Conservation (phyloP, 2,888 invertebrate genomes). For the Athalia circularis region DNA sequence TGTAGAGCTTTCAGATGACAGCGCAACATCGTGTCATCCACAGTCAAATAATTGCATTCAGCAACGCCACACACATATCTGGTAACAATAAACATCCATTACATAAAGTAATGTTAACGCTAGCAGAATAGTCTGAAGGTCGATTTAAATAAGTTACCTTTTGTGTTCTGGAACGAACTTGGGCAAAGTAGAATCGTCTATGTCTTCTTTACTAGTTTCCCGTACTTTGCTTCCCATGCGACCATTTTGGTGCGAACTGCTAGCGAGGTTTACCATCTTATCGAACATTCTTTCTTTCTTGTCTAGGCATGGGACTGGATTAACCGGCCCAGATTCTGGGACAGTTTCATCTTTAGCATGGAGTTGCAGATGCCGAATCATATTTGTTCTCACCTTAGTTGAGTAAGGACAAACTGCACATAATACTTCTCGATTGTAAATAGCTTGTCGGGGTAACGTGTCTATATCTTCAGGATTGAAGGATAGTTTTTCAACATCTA, state of each 20-base stretch:
- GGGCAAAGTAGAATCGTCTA: constrained; percentile 64
- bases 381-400: constrained; percentile 83
- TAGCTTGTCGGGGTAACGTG: constrained; percentile 80
- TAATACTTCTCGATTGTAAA: constrained; percentile 78
- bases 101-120: neutral
- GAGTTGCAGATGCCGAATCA: constrained; percentile 82
- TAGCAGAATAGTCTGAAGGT: neutral
- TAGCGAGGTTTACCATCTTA: constrained; percentile 89
- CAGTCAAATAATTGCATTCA: constrained; percentile 83
- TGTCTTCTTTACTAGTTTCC: constrained; percentile 54
- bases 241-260: constrained; percentile 78
- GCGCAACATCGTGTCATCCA: constrained; percentile 83
- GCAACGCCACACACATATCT: constrained; percentile 84
- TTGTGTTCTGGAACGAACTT: constrained; percentile 71
- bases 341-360: constrained; percentile 80
- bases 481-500: constrained; percentile 60
- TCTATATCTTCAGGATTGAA: constrained; percentile 80
- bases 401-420: constrained; percentile 83
- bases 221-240: constrained; percentile 71
- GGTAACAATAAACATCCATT: neutral
- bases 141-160: constrained; percentile 58
- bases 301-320: constrained; percentile 88
- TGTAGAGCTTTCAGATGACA: constrained; percentile 85
- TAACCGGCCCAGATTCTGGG: constrained; percentile 83
- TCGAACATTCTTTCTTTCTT: constrained; percentile 89